Evolutionary conservation across 2,113 vertebrate species (phyloP), one percentile per base, ranked within the genome.

Genomic region (Mohoua ochrocephala): DNA sequence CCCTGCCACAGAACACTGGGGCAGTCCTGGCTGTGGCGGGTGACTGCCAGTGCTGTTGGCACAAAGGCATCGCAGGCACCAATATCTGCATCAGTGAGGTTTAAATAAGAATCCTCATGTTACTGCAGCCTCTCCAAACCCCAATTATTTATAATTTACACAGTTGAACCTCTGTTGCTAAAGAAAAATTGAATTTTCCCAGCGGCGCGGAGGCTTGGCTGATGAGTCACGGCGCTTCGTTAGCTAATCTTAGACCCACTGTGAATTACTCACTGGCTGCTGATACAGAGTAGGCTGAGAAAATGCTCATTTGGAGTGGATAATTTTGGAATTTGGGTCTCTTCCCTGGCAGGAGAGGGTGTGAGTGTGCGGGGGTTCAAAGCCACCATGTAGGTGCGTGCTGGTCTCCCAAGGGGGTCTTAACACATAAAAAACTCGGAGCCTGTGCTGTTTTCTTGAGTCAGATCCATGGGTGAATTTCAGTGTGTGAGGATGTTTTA

Each of bases 291-390:
- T 3, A 45, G 69, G 93, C 86, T 92, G 84, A 41, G 47, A 42
- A 91, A 86, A 70, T 4, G 73, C 76, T 75, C 23, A 0, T 70
- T 89, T 83, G 53, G 39, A 35, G 68, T 2, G 44, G 69, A 13
- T 89, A 81, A 94, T 92, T 90, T 91, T 74, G 78, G 93, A 63
- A 78, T 86, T 74, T 78, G 91, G 56, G 92, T 67, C 90, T 75
- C 42, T 67, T 44, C 85, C 82, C 87, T 60, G 33, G 81, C 81
- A 84, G 73, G n/a, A 81, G 73, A 69, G 70, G 59, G 57, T 69
- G 86, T 1, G 18, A 73, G 73, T 2, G 3, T 0, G 7, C 0
- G 2, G 59, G 59, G 53, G 17, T 26, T 84, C 35, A 12, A 59
- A 78, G 78, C 28, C 4, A 45, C 23, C 16, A 4, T 41, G 75